Evolutionary conservation across 2,888 invertebrate genomes (phyloP).

Genomic region (Acleris holmiana): DNA sequence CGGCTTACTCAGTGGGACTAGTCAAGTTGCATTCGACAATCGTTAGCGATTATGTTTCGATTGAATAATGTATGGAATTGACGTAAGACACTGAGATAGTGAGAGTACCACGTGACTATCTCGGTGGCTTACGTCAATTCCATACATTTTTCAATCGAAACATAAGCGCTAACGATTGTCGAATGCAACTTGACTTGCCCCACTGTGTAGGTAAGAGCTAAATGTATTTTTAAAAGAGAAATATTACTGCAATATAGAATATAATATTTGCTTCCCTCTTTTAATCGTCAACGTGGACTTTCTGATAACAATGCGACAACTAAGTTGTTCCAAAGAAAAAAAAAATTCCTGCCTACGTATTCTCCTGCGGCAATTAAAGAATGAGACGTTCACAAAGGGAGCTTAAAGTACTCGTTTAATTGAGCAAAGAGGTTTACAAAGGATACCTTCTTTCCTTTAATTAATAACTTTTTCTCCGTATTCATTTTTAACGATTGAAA

Average conservation of each 20-base stretch:
- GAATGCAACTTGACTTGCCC: too few species aligned
- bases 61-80: too few species aligned
- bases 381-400: conserved; percentile 40
- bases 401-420: conserved; percentile 41
- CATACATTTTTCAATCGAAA: too few species aligned
- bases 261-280: conserved; percentile 6
- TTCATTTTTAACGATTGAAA: conserved; percentile 32
- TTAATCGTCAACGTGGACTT: conserved; percentile 46
- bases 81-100: too few species aligned
- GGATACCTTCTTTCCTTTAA: conserved; percentile 40
- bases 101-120: too few species aligned
- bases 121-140: too few species aligned
- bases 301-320: conserved; percentile 41
- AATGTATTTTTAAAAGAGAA: too few species aligned
- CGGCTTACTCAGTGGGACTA: too few species aligned
- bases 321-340: conserved; percentile 35
- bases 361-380: conserved; percentile 43
- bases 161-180: too few species aligned
- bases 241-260: not conserved
- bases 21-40: too few species aligned
- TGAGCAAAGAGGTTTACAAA: conserved; percentile 41
- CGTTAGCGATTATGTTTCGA: too few species aligned
- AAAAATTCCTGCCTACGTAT: conserved; percentile 39
- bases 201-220: too few species aligned
- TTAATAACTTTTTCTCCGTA: conserved; percentile 34